Percentiles rank a stretch among this genome's conserved stretches.
Conservation (phyloP, 2,888 invertebrate species). For the Agelastica alni region DNA sequence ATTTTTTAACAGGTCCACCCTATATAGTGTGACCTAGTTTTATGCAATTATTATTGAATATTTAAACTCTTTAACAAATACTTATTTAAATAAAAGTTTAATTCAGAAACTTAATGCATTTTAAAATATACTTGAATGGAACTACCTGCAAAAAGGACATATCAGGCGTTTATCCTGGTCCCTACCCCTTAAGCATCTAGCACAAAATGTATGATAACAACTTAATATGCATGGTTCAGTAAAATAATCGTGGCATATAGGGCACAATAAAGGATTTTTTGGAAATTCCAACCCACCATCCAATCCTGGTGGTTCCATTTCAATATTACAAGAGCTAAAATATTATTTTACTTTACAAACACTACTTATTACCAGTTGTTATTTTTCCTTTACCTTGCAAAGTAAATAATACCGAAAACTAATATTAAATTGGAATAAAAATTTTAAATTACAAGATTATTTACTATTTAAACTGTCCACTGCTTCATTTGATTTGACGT, state of each 20-base stretch:
- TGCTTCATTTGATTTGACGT: not conserved
- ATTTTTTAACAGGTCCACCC: not conserved
- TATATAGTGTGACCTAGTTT: not conserved
- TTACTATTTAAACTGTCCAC: constrained; percentile 7
- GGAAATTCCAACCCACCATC: constrained; percentile 53
- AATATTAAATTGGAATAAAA: constrained; percentile 2
- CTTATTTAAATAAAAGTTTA: not conserved
- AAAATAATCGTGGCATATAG: constrained; percentile 70
- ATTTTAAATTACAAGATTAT: constrained; percentile 6
- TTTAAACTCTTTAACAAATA: not conserved
- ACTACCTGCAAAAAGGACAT: constrained; percentile 71
- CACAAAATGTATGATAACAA: constrained; percentile 74
- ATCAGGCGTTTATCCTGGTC: constrained; percentile 65
- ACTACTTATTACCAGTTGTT: not conserved
- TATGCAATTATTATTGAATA: not conserved
- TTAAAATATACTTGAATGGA: not conserved
- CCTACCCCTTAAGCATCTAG: constrained; percentile 66
- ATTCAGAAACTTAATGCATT: not conserved
- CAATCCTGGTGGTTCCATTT: constrained; percentile 53
- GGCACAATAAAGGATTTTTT: constrained; percentile 67
- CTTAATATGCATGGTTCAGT: constrained; percentile 69
- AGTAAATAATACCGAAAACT: constrained; percentile 21
- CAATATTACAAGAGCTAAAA: constrained; percentile 35
- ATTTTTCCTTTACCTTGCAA: constrained; percentile 14
- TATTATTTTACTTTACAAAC: not conserved